Evolutionary conservation across 2,113 vertebrate genomes (phyloP), one percentile per base, ranked within the genome.

Genomic region (Syngnathus scovelli): DNA sequence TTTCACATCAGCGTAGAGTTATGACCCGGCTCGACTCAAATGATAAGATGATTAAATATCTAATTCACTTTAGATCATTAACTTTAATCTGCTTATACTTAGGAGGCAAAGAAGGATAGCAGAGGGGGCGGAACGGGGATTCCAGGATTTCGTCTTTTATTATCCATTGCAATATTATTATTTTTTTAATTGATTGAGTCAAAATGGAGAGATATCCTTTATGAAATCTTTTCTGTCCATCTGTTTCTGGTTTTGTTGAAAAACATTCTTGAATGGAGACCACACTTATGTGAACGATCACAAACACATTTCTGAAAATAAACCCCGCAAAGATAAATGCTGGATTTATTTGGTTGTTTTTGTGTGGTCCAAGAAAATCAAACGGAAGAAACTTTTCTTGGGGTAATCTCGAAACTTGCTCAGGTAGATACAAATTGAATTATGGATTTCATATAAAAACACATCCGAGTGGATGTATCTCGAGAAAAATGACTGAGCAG

Each of bases 41-140:
- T 87, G 86, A 88, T 90, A 90, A 90, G 87, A 88, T 90, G 88
- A 90, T 90, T 89, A 90, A 88, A 90, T 90, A 87, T 90, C 88
- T 90, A 90, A 90, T 87, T 90, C 87, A 89, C 87, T 90, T 90
- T 85, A 87, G 79, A 85, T 87, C 85, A 88, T 87, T 90, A 87
- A 88, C 82, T 87, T 85, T 90, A 88, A 90, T 88, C 87, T 87
- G 80, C 87, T 90, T 87, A 87, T 83, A 77, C 76, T 85, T 78
- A 77, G 74, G 61, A 86, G 72, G 76, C 76, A 82, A 80, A 71
- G 15, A 72, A 12, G 69, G 51, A 37, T 58, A 36, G 44, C 7
- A 61, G 3, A 33, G 8, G 48, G 48, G 7, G 54, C 3, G 39
- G 51, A 36, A 36, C 67, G 64, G 9, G 66, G 77, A 43, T 67